phyloP scores from a whole-genome alignment of 2,113 vertebrate species.

The Rhinichthys klamathensis region DNA sequence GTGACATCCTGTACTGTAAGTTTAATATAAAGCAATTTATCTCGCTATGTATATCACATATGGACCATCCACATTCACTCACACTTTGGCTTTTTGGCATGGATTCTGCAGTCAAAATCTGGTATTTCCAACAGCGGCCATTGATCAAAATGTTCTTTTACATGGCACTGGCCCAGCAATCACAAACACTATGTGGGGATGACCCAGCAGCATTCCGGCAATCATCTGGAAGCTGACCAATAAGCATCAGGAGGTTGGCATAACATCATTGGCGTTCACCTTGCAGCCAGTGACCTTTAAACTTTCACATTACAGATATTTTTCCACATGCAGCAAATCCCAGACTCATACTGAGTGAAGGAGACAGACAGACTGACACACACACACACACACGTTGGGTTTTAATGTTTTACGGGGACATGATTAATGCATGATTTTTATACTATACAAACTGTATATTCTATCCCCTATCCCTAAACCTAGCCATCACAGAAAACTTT shows the following conservation, averaged over 20 bases:
- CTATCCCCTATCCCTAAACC: too few relatives aligned
- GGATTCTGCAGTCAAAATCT: background rate
- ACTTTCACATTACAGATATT: constrained; percentile 4
- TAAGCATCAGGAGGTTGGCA: constrained; percentile 25
- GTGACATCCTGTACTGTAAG: background rate
- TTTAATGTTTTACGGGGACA: too few relatives aligned
- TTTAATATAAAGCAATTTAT: background rate
- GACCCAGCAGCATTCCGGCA: constrained; percentile 10
- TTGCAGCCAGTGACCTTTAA: constrained; percentile 22
- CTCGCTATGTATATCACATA: background rate
- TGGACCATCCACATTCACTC: background rate
- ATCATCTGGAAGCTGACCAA: constrained; percentile 32
- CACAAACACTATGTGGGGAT: background rate
- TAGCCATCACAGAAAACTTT: too few relatives aligned
- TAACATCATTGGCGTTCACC: constrained; percentile 16
- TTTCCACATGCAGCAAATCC: background rate
- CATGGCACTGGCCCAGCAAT: constrained; percentile 35
- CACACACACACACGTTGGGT: background rate
- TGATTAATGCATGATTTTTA: too few relatives aligned
- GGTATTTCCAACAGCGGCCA: background rate
- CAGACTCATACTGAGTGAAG: constrained; percentile 5
- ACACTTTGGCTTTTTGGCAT: background rate
- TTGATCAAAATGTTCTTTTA: constrained; percentile 23
- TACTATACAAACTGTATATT: too few relatives aligned
- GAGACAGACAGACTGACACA: constrained; percentile 24